Base-by-base conservation (phyloP, 2,113 vertebrate species). In the Plecotus auritus region DNA sequence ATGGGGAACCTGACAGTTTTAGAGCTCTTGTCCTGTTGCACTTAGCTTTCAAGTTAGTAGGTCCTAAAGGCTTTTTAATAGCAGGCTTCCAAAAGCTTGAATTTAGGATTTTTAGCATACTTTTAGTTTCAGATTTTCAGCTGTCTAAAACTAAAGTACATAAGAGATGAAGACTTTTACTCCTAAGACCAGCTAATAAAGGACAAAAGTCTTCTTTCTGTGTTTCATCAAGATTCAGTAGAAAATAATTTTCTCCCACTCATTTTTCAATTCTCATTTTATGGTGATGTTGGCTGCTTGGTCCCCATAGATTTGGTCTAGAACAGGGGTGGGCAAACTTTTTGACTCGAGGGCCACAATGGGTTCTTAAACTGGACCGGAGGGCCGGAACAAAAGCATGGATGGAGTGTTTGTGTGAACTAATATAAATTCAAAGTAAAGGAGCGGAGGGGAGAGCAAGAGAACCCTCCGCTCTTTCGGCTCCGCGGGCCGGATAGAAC, bases 51-150 rank as follows among this genome's bases (percentile, higher is more conserved):
- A 23, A 40, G 42, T 74, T 88, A 78, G 88, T 80, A 73, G 45
- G 26, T 69, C 78, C 45, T 66, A 37, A 47, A 69, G 9, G 59
- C 61, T 76, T 95, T 67, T 74, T 67, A 80, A 28, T 26, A 72
- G 67, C 85, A 96, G 42, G 80, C 54, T 96, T 91, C 35, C 30
- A 84, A 77, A 93, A 85, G 61, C n/a, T 49, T 35, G 6, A 61
- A 49, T 82, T 85, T 67, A 32, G 59, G 49, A 35, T 42, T 91
- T 92, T 56, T 80, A 88, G 69, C 69, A 49, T 64, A 66, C n/a
- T 93, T 88, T 66, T 59, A 45, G 88, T 86, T 95, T 76, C 56
- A 66, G 35, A 61, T 86, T 94, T 86, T 81, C 56, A 94, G 76
- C 87, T 61, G 40, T 82, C 30, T 81, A 78, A 82, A 70, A 74